Base-by-base conservation (phyloP, 2,797 vertebrate species). In the Telmatherina bonti region DNA sequence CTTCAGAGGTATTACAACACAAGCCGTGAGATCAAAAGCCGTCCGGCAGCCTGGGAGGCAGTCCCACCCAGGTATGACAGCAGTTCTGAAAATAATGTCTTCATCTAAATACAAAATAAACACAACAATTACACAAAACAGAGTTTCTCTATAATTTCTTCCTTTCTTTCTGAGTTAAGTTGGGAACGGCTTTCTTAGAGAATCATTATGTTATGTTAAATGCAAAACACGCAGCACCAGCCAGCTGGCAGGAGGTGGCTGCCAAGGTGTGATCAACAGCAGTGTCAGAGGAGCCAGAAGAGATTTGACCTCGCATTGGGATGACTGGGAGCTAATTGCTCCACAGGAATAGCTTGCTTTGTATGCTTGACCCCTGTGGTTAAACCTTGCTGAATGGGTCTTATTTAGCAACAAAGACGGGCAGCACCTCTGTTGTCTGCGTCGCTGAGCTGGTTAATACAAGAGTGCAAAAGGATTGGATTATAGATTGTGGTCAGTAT, bases 341-440 rank as follows among this genome's bases (percentile, higher is more conserved):
- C 88, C 79, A 79, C 36, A 76, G 85, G 72, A 90, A 86, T 70
- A 59, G 73, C 73, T 62, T 18, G 70, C 82, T 87, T 88, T 84
- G 82, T 83, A 55, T 60, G 29, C 57, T 71, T 85, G 85, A 90
- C 88, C 87, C 82, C 79, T 67, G 79, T 56, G 82, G 82, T 78
- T 81, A 81, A 90, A 85, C 83, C 80, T 82, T 65, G 76, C 82
- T 87, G 85, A 92, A 88, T 85, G 69, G 83, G 83, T 85, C 64
- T 78, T 85, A 88, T 85, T 81, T 79, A 82, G 69, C 89, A 84
- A 89, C 91, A 91, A 89, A 91, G 86, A 77, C 35, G 66, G 82
- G 80, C 82, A 82, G 71, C 61, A 72, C 83, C 73, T 81, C 74
- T 81, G 86, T 83, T 85, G 83, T 90, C 74, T 56, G 75, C 3